Evolutionary conservation across 2,113 vertebrate species (phyloP), one percentile per base, ranked within the genome.

Genomic region (Spheniscus mendiculus): DNA sequence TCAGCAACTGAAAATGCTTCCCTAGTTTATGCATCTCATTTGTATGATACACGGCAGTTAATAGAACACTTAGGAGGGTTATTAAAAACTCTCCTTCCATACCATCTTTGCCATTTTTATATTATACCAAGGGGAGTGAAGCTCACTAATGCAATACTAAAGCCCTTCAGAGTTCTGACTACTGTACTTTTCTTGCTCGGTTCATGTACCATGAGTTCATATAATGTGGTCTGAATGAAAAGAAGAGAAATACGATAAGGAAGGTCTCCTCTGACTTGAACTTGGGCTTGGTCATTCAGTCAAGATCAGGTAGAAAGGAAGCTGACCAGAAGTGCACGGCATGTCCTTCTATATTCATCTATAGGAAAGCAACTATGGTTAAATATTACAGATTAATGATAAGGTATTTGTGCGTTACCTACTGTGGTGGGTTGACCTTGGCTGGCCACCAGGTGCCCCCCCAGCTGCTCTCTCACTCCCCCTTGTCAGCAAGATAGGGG

Each of bases 31-130:
- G 76, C 73, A 86, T 96, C 97, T 95, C 95, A 96, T 94, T 93
- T 97, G 85, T 96, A 85, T 96, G 83, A 97, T 96, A 89, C 94
- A 95, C 36, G 7, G 93, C 89, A 95, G 95, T 96, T 98, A 97
- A 95, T 95, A 91, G 94, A 97, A 97, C 95, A 96, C 89, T 97
- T 98, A 96, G 95, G 96, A 97, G 96, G 96, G 93, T 97, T 98
- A 97, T 97, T 97, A 98, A 98, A 98, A 96, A 92, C 4, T 52
- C 56, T 93, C 91, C 93, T 96, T 98, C 96, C 72, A 65, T 97
- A 85, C 95, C 87, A 95, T 96, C 96, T 91, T 96, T 98, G 93
- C 91, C 95, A 97, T 96, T 95, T 92, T 95, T 95, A 82, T 97
- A 95, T 96, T 97, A 96, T 90, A 96, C 97, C 88, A 95, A 95